phyloP scores from a whole-genome alignment of 2,888 invertebrate species.

The Drosophila leonis region DNA sequence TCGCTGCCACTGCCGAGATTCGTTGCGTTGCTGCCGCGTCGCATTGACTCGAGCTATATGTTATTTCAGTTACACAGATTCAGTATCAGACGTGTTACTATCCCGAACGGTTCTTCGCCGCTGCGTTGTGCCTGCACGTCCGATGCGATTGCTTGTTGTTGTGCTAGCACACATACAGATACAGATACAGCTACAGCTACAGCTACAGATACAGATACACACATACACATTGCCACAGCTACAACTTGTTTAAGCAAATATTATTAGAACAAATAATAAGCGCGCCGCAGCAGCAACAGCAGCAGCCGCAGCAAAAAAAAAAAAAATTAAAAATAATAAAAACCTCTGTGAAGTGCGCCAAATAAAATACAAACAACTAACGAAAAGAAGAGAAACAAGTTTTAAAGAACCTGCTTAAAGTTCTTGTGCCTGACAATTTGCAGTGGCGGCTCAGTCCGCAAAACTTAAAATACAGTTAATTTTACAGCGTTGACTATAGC shows the following conservation, averaged over 20 bases:
- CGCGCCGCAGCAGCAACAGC: conserved; percentile 40
- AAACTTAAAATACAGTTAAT: neutral
- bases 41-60: conserved; percentile 83
- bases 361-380: conserved; percentile 13
- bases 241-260: conserved; percentile 77
- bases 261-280: conserved; percentile 72
- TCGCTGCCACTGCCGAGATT: conserved; percentile 55
- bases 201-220: neutral
- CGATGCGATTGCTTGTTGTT: conserved; percentile 52
- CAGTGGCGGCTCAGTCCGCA: conserved; percentile 60
- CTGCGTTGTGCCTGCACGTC: conserved; percentile 42
- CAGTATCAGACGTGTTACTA: conserved; percentile 86
- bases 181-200: conserved; percentile 6
- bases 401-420: conserved; percentile 15
- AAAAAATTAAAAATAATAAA: conserved; percentile 7
- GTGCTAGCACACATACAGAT: conserved; percentile 43
- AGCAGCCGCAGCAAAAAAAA: conserved; percentile 30
- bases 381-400: conserved; percentile 13
- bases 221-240: conserved; percentile 24
- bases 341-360: conserved; percentile 51
- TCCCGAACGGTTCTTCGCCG: conserved; percentile 83
- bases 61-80: conserved; percentile 86
- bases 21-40: conserved; percentile 50
- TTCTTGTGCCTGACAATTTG: conserved; percentile 31
- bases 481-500: neutral